Evolutionary conservation across 1,140 invertebrate species (phyloP).

Genomic region (Caenorhabditis briggsae): DNA sequence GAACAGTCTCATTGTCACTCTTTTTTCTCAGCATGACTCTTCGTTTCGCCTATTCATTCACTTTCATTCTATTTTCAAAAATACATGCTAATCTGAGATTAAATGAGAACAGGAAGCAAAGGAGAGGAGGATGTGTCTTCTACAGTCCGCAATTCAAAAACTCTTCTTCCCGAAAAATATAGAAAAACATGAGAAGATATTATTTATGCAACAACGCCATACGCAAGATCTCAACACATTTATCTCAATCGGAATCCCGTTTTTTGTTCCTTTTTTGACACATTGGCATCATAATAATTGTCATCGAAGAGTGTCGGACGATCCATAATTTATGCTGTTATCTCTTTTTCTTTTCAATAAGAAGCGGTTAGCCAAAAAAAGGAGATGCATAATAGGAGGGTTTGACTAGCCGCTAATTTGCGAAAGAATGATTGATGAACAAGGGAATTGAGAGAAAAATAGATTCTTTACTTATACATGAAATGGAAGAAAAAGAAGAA

Average conservation of each 20-base stretch:
- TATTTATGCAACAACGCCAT: constrained; percentile 17
- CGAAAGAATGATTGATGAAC: constrained; percentile 15
- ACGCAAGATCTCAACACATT: constrained; percentile 7
- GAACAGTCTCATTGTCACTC: constrained; percentile 18
- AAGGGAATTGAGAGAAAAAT: background rate
- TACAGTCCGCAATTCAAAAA: background rate
- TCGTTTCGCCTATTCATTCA: background rate
- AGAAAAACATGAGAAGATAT: background rate
- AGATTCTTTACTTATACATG: background rate
- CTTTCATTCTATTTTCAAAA: constrained; percentile 2
- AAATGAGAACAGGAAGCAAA: constrained; percentile 27
- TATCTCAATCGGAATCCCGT: background rate
- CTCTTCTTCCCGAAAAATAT: background rate
- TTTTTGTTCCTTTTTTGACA: background rate
- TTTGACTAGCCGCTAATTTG: constrained; percentile 39
- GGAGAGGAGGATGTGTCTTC: background rate
- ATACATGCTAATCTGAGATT: constrained; percentile 14
- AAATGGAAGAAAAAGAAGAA: background rate
- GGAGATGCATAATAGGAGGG: constrained; percentile 10
- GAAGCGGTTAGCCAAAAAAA: constrained; percentile 25
- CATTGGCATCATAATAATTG: constrained; percentile 11
- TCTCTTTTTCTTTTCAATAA: constrained; percentile 11
- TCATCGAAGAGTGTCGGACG: background rate
- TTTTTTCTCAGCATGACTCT: constrained; percentile 12
- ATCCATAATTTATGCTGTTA: constrained; percentile 50